Percentiles rank a stretch among this genome's conserved stretches.
Conservation (phyloP, 2,797 vertebrate species). For the Muscicapa comitata region DNA sequence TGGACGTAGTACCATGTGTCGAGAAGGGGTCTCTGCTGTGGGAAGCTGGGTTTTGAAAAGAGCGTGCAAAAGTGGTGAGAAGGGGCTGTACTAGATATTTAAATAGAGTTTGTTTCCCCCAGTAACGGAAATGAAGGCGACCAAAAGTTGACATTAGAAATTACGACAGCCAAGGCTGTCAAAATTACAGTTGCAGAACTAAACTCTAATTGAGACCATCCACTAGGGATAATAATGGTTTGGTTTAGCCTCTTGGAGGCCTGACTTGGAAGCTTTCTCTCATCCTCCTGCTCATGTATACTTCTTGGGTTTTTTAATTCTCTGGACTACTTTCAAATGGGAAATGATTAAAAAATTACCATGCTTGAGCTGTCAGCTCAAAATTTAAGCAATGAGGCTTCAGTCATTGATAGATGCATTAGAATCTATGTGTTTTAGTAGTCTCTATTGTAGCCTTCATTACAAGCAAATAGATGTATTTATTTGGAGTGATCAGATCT, state of each 20-base stretch:
- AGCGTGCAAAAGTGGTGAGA: rapidly evolving
- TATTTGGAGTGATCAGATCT: neutral
- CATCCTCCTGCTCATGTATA: rapidly evolving
- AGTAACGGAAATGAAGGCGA: rapidly evolving
- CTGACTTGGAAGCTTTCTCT: neutral
- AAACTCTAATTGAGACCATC: neutral
- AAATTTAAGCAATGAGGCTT: neutral
- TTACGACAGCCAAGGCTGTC: neutral
- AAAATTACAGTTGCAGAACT: neutral
- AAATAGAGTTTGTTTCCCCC: rapidly evolving
- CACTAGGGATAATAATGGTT: neutral
- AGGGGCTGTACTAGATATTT: neutral
- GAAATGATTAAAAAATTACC: neutral
- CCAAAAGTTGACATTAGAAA: neutral
- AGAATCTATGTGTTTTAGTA: neutral
- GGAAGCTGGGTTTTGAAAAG: neutral
- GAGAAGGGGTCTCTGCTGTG: neutral
- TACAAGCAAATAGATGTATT: neutral
- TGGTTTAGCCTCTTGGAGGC: neutral
- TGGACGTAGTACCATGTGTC: neutral
- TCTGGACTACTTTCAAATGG: neutral
- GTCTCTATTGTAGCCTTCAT: neutral
- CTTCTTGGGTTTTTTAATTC: neutral
- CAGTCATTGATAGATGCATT: neutral
- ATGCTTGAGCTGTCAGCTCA: neutral